Evolutionary conservation across 1,140 invertebrate species (phyloP).

Genomic region (Doryteuthis pealeii): DNA sequence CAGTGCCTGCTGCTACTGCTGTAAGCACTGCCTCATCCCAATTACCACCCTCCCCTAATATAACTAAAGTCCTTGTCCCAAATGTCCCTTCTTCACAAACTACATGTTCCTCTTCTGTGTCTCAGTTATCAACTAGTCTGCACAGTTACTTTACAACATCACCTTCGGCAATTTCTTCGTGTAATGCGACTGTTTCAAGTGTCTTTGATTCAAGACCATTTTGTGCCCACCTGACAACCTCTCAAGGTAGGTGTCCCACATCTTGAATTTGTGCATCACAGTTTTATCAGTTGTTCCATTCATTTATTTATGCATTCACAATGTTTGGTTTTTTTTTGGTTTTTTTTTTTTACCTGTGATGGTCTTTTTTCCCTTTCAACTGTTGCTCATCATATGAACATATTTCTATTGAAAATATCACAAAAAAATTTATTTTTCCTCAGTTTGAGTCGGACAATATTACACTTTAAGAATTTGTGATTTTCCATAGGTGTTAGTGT

Average conservation of each 20-base stretch:
- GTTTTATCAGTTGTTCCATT: no score
- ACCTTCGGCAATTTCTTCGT: background rate
- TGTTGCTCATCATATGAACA: no score
- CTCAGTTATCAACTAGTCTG: slow-evolving; percentile 7
- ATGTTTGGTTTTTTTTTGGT: no score
- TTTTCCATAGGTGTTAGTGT: no score
- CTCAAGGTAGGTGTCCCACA: slow-evolving; percentile 5
- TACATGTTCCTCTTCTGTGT: slow-evolving; percentile 2
- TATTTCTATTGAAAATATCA: no score
- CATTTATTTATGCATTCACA: no score
- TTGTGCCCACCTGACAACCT: slow-evolving; percentile 12
- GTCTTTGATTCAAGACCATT: slow-evolving; percentile 14
- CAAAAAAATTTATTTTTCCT: no score
- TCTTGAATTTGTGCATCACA: no score
- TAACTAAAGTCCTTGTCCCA: background rate
- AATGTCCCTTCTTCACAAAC: background rate
- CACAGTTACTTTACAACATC: slow-evolving; percentile 6
- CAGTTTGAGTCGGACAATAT: no score
- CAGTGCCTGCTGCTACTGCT: background rate
- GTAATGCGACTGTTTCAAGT: slow-evolving; percentile 6
- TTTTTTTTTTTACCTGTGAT: no score
- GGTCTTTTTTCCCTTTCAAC: no score
- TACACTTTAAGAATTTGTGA: no score
- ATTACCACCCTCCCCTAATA: background rate
- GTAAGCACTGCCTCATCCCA: background rate